Percentiles rank a stretch among this genome's conserved stretches.
phyloP scores from a whole-genome alignment of 1,140 invertebrate genomes.

The Achatina immaculata region DNA sequence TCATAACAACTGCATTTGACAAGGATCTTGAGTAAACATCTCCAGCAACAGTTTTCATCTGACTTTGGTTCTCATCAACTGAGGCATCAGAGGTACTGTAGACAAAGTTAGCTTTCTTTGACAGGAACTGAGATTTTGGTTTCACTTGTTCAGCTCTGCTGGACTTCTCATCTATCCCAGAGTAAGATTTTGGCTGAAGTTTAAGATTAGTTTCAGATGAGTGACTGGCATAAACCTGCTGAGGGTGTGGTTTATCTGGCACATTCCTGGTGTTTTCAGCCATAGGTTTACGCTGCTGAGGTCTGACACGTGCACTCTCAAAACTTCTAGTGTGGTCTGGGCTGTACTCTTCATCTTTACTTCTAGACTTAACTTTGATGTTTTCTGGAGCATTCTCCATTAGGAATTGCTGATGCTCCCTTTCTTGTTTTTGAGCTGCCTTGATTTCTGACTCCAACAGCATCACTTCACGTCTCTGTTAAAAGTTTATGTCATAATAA shows the following conservation, averaged over 20 bases:
- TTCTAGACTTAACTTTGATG: conserved; percentile 41
- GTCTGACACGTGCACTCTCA: neutral
- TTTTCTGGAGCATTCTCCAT: conserved; percentile 46
- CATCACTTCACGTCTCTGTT: conserved; percentile 53
- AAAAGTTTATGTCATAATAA: conserved; percentile 1
- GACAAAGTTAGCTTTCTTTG: neutral
- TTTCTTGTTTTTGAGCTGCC: conserved; percentile 44
- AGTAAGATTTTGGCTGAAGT: conserved; percentile 17
- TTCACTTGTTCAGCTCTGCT: neutral
- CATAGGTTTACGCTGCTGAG: neutral
- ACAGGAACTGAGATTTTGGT: neutral
- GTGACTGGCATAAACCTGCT: neutral
- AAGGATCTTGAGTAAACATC: neutral
- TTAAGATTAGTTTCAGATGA: neutral
- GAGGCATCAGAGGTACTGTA: neutral
- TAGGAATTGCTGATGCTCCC: conserved; percentile 53
- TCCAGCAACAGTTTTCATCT: neutral
- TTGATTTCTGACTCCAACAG: conserved; percentile 52
- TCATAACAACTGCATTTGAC: neutral
- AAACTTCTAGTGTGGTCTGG: conserved; percentile 24
- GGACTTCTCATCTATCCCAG: neutral
- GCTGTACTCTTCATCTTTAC: conserved; percentile 33
- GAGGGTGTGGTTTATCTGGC: neutral
- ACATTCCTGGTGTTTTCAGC: neutral
- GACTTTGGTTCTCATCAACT: neutral